Evolutionary conservation across 2,797 vertebrate genomes (phyloP).

Genomic region (Odontamblyopus rebecca): DNA sequence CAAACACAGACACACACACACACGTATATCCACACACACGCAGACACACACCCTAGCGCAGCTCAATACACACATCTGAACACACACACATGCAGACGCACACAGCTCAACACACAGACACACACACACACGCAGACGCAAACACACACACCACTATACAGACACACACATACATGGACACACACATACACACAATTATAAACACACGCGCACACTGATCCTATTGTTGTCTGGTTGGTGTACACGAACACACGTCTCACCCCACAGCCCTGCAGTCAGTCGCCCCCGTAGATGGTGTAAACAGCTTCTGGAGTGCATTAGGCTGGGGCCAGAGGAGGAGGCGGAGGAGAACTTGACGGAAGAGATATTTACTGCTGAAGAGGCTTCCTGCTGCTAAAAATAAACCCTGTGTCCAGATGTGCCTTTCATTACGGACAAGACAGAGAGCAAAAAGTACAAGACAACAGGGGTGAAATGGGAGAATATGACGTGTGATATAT

Average conservation of each 20-base stretch:
- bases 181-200: constrained; percentile 6
- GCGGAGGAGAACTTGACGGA: constrained; percentile 47
- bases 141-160: constrained; percentile 2
- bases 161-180: too few relatives aligned
- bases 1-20: constrained; percentile 18
- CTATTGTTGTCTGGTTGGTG: constrained; percentile 61
- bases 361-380: constrained; percentile 62
- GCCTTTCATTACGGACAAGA: constrained; percentile 58
- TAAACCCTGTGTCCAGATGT: constrained; percentile 75
- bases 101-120: constrained; percentile 20
- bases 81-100: constrained; percentile 24
- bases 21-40: too few relatives aligned
- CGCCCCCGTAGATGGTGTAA: constrained; percentile 48
- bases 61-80: neutral
- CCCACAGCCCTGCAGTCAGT: constrained; percentile 37
- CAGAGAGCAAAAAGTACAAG: constrained; percentile 17
- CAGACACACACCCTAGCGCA: neutral
- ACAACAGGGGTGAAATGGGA: neutral
- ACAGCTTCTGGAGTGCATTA: constrained; percentile 71
- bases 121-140: neutral
- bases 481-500: too few relatives aligned
- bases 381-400: constrained; percentile 81
- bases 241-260: constrained; percentile 37
- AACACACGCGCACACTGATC: constrained; percentile 28
- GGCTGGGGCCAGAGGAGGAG: constrained; percentile 27